Evolutionary conservation across 2,888 invertebrate genomes (phyloP).

Genomic region (Polietes domitor): DNA sequence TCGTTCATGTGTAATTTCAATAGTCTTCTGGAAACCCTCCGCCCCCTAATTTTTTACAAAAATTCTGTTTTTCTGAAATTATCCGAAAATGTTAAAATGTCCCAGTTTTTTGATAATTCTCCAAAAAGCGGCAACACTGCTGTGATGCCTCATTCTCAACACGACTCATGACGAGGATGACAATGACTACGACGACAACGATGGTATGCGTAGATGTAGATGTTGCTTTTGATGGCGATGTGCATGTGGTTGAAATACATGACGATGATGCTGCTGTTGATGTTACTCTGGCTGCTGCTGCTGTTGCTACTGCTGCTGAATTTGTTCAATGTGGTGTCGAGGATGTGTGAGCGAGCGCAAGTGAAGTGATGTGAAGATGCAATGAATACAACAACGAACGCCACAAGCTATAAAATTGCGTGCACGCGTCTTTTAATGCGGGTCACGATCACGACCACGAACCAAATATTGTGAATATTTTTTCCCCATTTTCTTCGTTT

Average conservation of each 20-base stretch:
- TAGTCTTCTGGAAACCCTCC: too few relatives aligned
- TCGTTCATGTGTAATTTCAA: too few relatives aligned
- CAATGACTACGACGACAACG: conserved; percentile 30
- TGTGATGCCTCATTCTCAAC: conserved; percentile 60
- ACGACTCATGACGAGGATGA: conserved; percentile 47
- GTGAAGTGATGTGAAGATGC: conserved; percentile 49
- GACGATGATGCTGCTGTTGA: conserved; percentile 53
- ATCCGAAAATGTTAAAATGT: too few relatives aligned
- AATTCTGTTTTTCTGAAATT: too few relatives aligned
- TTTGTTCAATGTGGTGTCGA: neutral
- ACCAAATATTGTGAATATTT: conserved; percentile 63
- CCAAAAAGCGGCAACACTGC: conserved; percentile 34
- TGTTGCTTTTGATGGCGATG: too few relatives aligned
- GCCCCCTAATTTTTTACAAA: too few relatives aligned
- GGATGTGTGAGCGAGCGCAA: conserved; percentile 14
- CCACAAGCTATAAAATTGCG: conserved; percentile 65
- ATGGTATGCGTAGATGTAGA: conserved; percentile 22
- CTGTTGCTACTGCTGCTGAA: conserved; percentile 4
- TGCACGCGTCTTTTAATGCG: conserved; percentile 67
- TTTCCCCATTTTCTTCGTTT: conserved; percentile 14
- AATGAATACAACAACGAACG: conserved; percentile 38
- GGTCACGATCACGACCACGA: conserved; percentile 68
- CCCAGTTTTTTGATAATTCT: too few relatives aligned
- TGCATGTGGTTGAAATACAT: conserved; percentile 57
- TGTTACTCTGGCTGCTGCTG: conserved; percentile 41